These are phyloP conservation scores for Orthosia cruda DNA, from an alignment of 2,888 invertebrate species.

Conservation along the genomic window DNA sequence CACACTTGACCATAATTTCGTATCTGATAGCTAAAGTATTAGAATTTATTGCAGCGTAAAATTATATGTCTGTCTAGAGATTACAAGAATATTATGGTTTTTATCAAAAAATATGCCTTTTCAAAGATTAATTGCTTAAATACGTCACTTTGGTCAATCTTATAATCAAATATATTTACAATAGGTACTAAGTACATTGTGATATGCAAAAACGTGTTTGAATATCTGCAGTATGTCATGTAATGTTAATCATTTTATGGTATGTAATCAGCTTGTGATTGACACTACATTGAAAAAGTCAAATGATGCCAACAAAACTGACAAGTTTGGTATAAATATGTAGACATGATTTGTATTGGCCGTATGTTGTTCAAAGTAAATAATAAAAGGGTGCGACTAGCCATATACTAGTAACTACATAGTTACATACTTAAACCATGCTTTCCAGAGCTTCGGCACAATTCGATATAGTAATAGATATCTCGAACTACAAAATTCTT, in stretches of 20 bases:
- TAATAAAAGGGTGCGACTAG: no score
- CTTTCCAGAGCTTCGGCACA: no score
- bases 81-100: constrained; percentile 2
- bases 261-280: not conserved
- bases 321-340: no score
- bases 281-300: no score
- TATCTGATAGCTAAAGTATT: not conserved
- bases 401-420: no score
- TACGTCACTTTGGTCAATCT: constrained; percentile 26
- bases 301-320: no score
- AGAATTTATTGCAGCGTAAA: constrained; percentile 13
- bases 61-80: constrained; percentile 33
- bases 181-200: not conserved
- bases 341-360: no score
- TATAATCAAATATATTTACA: constrained; percentile 24
- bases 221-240: constrained; percentile 24
- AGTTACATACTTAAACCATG: no score
- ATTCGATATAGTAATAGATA: no score
- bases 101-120: constrained; percentile 5
- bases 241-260: constrained; percentile 26
- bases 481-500: no score
- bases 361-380: no score
- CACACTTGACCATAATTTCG: not conserved
- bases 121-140: constrained; percentile 12
- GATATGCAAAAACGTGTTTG: constrained; percentile 18